Base-by-base conservation (phyloP, 2,888 invertebrate species). In the Sceliomorpha sp. region DNA sequence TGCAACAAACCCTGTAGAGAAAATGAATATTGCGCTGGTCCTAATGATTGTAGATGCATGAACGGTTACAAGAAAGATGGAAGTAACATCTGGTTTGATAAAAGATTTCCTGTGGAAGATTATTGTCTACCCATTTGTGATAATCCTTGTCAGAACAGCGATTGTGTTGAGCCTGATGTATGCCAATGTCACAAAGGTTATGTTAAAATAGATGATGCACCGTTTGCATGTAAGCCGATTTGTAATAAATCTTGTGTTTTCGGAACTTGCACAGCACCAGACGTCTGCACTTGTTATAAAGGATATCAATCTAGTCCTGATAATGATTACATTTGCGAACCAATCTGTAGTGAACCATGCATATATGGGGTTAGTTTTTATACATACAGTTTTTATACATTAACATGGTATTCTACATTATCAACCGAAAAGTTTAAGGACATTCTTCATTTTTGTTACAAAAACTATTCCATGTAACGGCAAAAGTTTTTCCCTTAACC, bases 31-130 rank as follows among this genome's bases (percentile, higher is more conserved):
- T 94, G 94, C 77, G 91, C 92, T 0, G 91, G 91, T 0, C 94
- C 94, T 0, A 92, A 93, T 85, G 91, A 93, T 78, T 94, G 94
- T 80, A 90, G 92, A 68, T 94, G 94, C 79, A 91, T 92, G 72
- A 89, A 90, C 0, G 94, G 94, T 2, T 94, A 89, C 81, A 83
- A 32, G 8, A 0, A 29, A 6, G 9, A 5, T 5, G 5, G 2
- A 20, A 2, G 3, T 4, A 5, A 20, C 3, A 20, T 20, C 3
- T 2, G 5, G 2, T 2, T 4, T 5, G 20, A 20, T 20, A 20
- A 5, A 20, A 5, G 5, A 4, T 20, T 2, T 2, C 2, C 20
- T 4, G 3, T 2, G 3, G 5, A 20, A 4, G 3, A 2, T 20
- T 20, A 20, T 20, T 20, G 20, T 20, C 3, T 4, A 20, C 20